Evolutionary conservation across 2,113 vertebrate species (phyloP).

Genomic region (Eupsittula cactorum): DNA sequence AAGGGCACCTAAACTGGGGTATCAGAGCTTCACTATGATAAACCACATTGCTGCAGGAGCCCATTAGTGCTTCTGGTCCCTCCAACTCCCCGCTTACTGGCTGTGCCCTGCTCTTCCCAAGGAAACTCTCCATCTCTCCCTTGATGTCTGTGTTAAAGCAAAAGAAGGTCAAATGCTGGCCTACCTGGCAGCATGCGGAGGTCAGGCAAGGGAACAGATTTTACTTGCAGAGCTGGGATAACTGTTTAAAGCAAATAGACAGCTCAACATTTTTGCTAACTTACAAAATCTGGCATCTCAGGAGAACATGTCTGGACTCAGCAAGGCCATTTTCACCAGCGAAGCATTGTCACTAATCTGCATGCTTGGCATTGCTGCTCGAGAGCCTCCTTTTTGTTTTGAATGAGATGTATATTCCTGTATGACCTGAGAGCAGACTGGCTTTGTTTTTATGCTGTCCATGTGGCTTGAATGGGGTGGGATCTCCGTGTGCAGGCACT

Average conservation of each 20-base stretch:
- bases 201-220: constrained; percentile 18
- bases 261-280: constrained; percentile 59
- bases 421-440: constrained; percentile 10
- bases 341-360: constrained; percentile 33
- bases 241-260: constrained; percentile 55
- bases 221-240: constrained; percentile 46
- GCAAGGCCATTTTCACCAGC: constrained; percentile 37
- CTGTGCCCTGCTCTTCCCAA: background rate
- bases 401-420: constrained; percentile 22
- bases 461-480: background rate
- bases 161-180: background rate
- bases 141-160: background rate
- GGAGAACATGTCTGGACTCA: constrained; percentile 46
- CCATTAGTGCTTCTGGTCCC: rapidly evolving
- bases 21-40: background rate
- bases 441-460: background rate
- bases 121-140: constrained; percentile 17
- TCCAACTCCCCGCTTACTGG: background rate
- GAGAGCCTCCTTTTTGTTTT: constrained; percentile 25
- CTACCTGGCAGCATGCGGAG: constrained; percentile 3
- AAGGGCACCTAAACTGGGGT: background rate
- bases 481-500: background rate
- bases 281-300: constrained; percentile 38
- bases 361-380: constrained; percentile 29
- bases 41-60: background rate